phyloP scores from a whole-genome alignment of 2,113 vertebrate species.

The Chrysemys picta region DNA sequence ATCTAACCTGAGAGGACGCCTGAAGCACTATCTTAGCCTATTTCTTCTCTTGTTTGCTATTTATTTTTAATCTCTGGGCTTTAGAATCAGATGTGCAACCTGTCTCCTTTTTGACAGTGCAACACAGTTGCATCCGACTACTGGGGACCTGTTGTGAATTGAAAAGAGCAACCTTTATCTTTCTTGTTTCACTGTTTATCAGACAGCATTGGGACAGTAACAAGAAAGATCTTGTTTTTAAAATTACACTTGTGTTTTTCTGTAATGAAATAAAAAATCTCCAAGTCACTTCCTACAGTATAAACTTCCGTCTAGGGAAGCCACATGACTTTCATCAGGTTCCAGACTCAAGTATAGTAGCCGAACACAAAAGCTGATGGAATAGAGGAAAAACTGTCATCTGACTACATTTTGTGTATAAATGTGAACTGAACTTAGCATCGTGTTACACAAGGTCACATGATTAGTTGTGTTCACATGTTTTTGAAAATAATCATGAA shows the following conservation, averaged over 20 bases:
- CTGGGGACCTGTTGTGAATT: not conserved
- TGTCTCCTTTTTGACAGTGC: not conserved
- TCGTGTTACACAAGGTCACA: fast-evolving
- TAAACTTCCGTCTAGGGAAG: not conserved
- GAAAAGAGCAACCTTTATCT: not conserved
- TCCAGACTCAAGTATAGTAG: not conserved
- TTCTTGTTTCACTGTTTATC: not conserved
- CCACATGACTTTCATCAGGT: fast-evolving
- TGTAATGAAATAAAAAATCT: not conserved
- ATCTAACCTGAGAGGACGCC: not conserved
- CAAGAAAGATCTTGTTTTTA: not conserved
- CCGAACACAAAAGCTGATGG: not conserved
- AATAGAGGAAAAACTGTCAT: not conserved
- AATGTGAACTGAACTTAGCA: not conserved
- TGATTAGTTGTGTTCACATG: not conserved
- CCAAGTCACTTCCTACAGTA: not conserved
- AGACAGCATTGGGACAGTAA: not conserved
- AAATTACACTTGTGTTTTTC: not conserved
- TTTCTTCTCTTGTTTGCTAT: not conserved
- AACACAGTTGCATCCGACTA: not conserved
- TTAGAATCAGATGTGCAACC: not conserved
- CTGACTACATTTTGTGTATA: fast-evolving
- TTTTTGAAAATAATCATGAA: not conserved
- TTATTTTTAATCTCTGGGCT: not conserved
- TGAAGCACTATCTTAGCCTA: fast-evolving